Conservation (phyloP, 1,140 invertebrate species). For the Pseudomyrmex gracilis region DNA sequence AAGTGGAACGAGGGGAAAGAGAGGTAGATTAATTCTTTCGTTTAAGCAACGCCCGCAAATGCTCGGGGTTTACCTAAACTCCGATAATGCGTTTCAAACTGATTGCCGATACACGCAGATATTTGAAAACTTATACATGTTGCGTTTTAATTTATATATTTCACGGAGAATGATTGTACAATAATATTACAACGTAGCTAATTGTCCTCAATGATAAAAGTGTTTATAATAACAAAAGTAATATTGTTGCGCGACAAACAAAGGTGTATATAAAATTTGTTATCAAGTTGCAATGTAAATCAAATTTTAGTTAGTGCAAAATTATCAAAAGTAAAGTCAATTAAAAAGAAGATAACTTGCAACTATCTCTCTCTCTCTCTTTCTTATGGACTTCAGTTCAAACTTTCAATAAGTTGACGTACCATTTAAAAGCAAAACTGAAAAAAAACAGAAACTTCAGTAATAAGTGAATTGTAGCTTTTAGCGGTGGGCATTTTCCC, state of each 20-base stretch:
- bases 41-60: conserved; percentile 42
- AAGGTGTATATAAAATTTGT: too few species aligned
- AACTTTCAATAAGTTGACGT: background rate
- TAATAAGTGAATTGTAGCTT: background rate
- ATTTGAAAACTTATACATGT: background rate
- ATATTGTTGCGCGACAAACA: too few species aligned
- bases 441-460: background rate
- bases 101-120: conserved; percentile 18
- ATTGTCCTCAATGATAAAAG: too few species aligned
- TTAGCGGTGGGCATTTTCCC: background rate
- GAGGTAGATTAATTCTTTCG: conserved; percentile 57
- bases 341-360: background rate
- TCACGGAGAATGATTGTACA: background rate
- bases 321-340: too few species aligned
- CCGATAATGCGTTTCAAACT: conserved; percentile 36
- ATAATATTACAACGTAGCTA: background rate
- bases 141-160: background rate
- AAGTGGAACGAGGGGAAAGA: conserved; percentile 24
- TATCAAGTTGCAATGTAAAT: too few species aligned
- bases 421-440: background rate
- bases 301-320: too few species aligned
- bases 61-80: conserved; percentile 22
- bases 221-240: too few species aligned
- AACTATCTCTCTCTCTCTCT: too few species aligned
- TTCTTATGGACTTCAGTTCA: background rate